Evolutionary conservation across 37 sponge, comb jelly and placozoan genomes (phyloP), one percentile per base, ranked within the genome.

Genomic region (Spongilla lacustris): DNA sequence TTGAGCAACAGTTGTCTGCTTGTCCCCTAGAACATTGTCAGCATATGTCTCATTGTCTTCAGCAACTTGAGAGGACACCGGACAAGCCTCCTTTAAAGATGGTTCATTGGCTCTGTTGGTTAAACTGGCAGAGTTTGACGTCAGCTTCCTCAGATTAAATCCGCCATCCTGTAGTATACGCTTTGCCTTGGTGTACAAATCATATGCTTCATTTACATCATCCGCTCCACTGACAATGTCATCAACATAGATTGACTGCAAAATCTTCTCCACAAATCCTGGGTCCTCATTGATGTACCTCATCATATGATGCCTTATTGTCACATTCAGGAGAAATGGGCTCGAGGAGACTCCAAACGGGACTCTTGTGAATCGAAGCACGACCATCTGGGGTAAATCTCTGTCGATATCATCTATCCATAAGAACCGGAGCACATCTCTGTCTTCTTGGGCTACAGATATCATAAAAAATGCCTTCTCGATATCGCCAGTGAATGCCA

Each of bases 311-410:
- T 83, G 73, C 12, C 72, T 23, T 26, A 88, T 76, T 2, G 79
- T 88, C 3, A 78, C 71, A 71, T 88, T 88, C 23, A 88, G 73
- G 21, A 88, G 66, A 33, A 83, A 88, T 25, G 83, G 89, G 41
- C 89, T 88, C 17, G 83, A 88, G 22, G 78, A 88, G 30, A 88
- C 89, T 50, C 89, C 83, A 83, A 88, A 88, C 26, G 83, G 78
- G 4, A 88, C 89, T 38, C 83, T 30, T 6, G 88, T 75, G 24
- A 88, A 84, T 66, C 77, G 29, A 26, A 84, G 33, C 19, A n/a
- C 17, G 24, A 27, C 29, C 13, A 77, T 49, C 25, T 75, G 27
- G 32, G 66, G 71, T 10, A 83, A 36, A 3, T 77, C 38, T 66
- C 41, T n/a, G 30, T 27, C 27, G 27, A 88, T 68, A 49, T 83